Base-by-base conservation (phyloP, 2,888 invertebrate genomes). In the Anagyrus pseudococci region DNA sequence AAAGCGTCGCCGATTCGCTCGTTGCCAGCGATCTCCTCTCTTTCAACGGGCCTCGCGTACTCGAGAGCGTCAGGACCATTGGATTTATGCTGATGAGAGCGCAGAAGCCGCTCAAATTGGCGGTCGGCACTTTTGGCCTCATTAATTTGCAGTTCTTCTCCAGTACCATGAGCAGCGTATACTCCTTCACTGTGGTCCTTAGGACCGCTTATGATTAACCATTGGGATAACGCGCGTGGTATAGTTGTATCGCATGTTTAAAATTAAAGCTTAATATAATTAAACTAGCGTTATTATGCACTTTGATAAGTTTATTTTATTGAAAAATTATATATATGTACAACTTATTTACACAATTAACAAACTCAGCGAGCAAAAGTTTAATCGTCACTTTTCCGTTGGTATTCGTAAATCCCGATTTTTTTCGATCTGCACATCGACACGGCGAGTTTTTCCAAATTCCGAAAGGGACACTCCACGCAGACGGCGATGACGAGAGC, bases 401-500 rank as follows among this genome's bases (percentile, higher is more conserved):
- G 2, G 2, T 13, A 37, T 37, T 37, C 15, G 33, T 37, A 2
- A 10, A 37, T 37, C 15, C 33, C 15, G 2, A 25, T 29, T 15
- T 19, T 19, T 22, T 43, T 44, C 20, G 19, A 53, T 66, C 68
- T 60, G 29, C 4, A 29, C 50, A 66, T 72, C 17, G 59, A 62
- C 25, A 74, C 65, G 13, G 75, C 68, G 29, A 63, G 55, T 58
- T 72, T 75, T 60, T 75, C 75, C 20, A 76, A 57, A 56, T 67
- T 73, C 64, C 75, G 70, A 26, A 75, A 72, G 6, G 75, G 76
- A 20, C 72, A 72, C 65, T 77, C 75, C 15, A 76, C 66, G 4
- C 68, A 41, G 13, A 76, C 59, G 7, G 72, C 64, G 17, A 75
- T 62, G 33, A 74, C 13, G 6, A 75, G 57, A 19, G 76, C 70